Percentiles rank a stretch among this genome's conserved stretches.
Conservation (phyloP, 2,113 vertebrate genomes). For the Tricholaema leucomelas region DNA sequence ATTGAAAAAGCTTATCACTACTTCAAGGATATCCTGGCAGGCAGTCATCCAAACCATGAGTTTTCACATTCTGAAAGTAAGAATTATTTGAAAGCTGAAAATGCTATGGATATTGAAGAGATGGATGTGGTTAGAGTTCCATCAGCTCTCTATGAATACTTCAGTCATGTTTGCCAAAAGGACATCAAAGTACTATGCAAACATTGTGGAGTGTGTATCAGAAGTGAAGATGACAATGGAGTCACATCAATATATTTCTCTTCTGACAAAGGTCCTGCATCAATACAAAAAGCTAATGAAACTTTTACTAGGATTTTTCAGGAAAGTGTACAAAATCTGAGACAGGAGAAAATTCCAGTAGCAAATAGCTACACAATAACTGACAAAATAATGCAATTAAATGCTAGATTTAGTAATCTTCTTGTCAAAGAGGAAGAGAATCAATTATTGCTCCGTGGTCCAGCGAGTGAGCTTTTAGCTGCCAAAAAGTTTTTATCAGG, state of each 20-base stretch:
- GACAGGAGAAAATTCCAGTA: constrained; percentile 1
- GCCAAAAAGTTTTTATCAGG: constrained; percentile 33
- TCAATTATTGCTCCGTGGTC: constrained; percentile 61
- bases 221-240: background rate
- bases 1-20: constrained; percentile 70
- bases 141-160: constrained; percentile 66
- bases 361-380: background rate
- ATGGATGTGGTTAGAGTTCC: background rate
- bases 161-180: background rate
- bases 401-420: constrained; percentile 26
- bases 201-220: background rate
- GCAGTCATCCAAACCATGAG: background rate
- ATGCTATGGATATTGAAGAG: background rate
- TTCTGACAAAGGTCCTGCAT: background rate
- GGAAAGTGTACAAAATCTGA: background rate
- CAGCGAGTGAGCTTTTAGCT: constrained; percentile 18
- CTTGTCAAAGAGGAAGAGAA: constrained; percentile 35
- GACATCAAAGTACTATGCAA: background rate
- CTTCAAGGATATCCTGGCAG: constrained; percentile 53
- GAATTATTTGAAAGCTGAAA: background rate
- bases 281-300: background rate
- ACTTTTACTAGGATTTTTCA: constrained; percentile 59
- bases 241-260: background rate
- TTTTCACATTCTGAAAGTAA: background rate
- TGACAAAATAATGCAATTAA: constrained; percentile 26